Conservation (phyloP, 2,797 vertebrate species). For the Gymnodraco acuticeps region DNA sequence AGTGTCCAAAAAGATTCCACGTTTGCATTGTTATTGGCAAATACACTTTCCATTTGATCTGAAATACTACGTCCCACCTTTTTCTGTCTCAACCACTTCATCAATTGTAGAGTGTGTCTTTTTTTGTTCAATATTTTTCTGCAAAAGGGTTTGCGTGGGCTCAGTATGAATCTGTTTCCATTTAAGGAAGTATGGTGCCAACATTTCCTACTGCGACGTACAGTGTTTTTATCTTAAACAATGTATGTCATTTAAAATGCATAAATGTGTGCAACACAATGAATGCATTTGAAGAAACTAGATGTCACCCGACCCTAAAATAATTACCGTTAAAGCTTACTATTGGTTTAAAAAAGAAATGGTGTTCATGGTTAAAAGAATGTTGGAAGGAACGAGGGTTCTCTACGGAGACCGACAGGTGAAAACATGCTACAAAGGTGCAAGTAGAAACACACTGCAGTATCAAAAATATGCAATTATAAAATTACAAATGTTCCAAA, state of each 20-base stretch:
- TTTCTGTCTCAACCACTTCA: slow-evolving; percentile 11
- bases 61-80: slow-evolving; percentile 3
- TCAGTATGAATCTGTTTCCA: slow-evolving; percentile 1
- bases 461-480: no score
- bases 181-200: not conserved
- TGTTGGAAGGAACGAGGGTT: no score
- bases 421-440: no score
- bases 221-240: not conserved
- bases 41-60: slow-evolving; percentile 30
- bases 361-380: slow-evolving; percentile 1
- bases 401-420: no score
- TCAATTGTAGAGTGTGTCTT: not conserved
- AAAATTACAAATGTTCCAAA: no score
- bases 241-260: not conserved
- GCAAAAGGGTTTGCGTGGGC: slow-evolving; percentile 2
- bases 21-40: slow-evolving; percentile 17
- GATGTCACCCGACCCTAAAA: not conserved
- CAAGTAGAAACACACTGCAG: no score
- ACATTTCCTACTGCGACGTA: not conserved
- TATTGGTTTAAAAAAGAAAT: not conserved
- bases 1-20: not conserved
- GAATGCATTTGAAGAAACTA: not conserved
- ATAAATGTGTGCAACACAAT: not conserved
- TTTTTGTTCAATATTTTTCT: not conserved
- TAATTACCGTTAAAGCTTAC: not conserved